Percentiles rank a stretch among this genome's conserved stretches.
Conservation (phyloP, 2,113 vertebrate genomes). For the Sialia sialis region DNA sequence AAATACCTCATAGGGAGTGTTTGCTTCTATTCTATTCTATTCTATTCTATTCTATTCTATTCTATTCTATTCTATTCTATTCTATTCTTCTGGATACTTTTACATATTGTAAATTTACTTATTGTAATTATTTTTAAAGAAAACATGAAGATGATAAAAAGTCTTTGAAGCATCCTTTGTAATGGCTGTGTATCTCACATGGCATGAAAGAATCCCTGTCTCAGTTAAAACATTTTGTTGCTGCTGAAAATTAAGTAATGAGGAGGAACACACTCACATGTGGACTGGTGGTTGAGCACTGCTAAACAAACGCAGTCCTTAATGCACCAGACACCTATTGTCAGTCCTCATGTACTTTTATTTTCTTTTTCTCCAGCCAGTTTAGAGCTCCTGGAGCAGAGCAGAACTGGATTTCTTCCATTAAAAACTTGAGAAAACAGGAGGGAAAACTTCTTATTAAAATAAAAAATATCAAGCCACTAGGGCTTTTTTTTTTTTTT, state of each 20-base stretch:
- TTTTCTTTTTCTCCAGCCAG: background rate
- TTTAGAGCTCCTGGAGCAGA: background rate
- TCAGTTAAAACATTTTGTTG: background rate
- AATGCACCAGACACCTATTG: background rate
- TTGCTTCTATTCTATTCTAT: background rate
- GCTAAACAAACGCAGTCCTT: background rate
- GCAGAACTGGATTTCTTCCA: background rate
- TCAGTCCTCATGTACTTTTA: background rate
- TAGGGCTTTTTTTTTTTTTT: background rate
- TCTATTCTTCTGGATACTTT: background rate
- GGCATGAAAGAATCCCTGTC: background rate
- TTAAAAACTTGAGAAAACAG: background rate
- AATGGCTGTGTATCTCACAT: background rate
- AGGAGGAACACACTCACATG: background rate
- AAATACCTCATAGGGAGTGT: background rate
- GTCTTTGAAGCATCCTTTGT: background rate
- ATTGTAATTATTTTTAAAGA: background rate
- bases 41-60: background rate
- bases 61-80: background rate
- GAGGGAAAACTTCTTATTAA: background rate
- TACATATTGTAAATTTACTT: background rate
- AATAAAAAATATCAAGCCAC: background rate
- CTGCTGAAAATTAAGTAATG: background rate
- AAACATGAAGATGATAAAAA: background rate
- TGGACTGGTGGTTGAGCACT: background rate